Base-by-base conservation (phyloP, 2,113 vertebrate species). In the Corynorhinus townsendii region DNA sequence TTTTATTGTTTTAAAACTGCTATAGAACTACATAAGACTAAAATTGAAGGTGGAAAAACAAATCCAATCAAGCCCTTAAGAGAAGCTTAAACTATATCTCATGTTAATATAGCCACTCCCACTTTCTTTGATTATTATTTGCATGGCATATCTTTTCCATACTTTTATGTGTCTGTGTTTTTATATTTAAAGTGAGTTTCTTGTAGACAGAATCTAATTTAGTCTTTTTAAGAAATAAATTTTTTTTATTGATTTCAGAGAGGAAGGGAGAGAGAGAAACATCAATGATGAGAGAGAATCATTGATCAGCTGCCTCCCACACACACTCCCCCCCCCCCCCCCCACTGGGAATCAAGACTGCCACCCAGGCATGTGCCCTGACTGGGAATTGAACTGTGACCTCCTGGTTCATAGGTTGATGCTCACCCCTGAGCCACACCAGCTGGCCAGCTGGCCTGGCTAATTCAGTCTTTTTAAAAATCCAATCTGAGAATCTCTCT, bases 1-100 rank as follows among this genome's bases (percentile, higher is more conserved):
- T 16, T 38, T 87, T 94, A n/a, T 90, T 84, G 45, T 83, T 96
- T 80, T 56, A 89, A 69, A 85, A 89, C 77, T 75, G 28, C 62
- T 35, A 40, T 38, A 40, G 26, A 84, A 85, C 14, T 91, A 90
- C 35, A 38, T 91, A 75, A 80, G 75, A 86, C 28, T 89, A 64
- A 90, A 89, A 69, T 16, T 71, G 64, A 80, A 47, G 38, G 8
- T 56, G 33, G 64, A 59, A 33, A 84, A 84, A 33, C 7, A 82
- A 68, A 80, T 84, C 26, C 26, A 90, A 0, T 64, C 20, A 91
- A 85, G 5, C 15, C 7, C 49, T 75, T 88, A 47, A 93, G 77
- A 24, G 6, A 95, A 79, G 11, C 54, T 73, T 72, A 88, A 91
- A 69, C 86, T 91, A 28, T 11, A 84, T 80, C 85, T 91, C 28